These are phyloP conservation scores for Gastracanthus pulcherrimus DNA, from an alignment of 2,888 invertebrate genomes.

Conservation along the genomic window DNA sequence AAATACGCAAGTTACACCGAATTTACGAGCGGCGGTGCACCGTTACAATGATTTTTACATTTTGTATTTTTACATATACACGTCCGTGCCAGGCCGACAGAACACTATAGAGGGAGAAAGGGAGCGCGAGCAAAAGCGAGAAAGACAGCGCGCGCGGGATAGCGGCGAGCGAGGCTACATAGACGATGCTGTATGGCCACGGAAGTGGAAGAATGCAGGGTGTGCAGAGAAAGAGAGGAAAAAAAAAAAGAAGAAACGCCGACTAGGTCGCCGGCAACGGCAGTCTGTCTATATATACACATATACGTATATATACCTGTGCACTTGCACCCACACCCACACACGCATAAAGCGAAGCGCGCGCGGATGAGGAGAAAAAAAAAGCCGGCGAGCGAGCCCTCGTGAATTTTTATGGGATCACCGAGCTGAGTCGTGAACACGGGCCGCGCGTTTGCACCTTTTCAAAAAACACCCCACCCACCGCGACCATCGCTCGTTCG, in stretches of 20 bases:
- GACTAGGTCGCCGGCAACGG: background rate
- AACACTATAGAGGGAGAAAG: background rate
- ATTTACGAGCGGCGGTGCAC: background rate
- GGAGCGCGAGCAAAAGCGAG: background rate
- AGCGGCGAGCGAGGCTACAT: background rate
- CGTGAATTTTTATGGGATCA: constrained; percentile 64
- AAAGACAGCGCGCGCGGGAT: background rate
- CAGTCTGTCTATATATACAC: background rate
- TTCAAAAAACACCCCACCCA: constrained; percentile 51
- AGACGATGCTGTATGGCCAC: constrained; percentile 29
- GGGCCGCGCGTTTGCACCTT: constrained; percentile 59
- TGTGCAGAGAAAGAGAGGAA: background rate
- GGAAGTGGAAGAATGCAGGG: constrained; percentile 38
- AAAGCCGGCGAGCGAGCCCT: constrained; percentile 34
- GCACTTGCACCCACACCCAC: background rate
- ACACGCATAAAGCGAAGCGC: background rate
- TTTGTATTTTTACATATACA: background rate
- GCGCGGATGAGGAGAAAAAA: constrained; percentile 1
- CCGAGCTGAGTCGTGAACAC: constrained; percentile 56
- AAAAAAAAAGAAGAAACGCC: background rate
- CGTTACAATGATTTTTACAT: background rate
- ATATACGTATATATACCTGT: background rate
- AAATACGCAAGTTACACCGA: background rate
- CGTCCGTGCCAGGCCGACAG: background rate
- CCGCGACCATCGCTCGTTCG: background rate